These are phyloP conservation scores for Eidolon dupreanum DNA, from an alignment of 2,797 vertebrate species.

Conservation along the genomic window DNA sequence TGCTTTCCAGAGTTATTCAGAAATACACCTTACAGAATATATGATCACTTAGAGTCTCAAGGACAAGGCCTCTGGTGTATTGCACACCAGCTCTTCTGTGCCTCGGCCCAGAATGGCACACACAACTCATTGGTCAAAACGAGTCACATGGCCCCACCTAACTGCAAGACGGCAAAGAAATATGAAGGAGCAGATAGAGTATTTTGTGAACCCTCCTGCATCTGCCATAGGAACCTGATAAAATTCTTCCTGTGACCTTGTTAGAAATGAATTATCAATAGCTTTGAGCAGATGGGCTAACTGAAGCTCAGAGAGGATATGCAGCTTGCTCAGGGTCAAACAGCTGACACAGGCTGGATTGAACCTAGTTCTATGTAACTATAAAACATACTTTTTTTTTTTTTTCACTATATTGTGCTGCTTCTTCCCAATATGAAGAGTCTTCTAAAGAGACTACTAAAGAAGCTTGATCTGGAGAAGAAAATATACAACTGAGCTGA, in stretches of 20 bases:
- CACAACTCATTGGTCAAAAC: not conserved
- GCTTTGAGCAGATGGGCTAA: not conserved
- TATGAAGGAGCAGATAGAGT: not conserved
- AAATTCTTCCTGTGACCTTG: not conserved
- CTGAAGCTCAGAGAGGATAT: not conserved
- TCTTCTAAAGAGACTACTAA: not conserved
- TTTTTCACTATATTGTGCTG: not conserved
- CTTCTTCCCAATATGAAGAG: not conserved
- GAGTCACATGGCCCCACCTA: not conserved
- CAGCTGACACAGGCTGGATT: not conserved
- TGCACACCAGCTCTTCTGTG: not conserved
- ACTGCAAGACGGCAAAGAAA: not conserved
- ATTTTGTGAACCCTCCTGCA: not conserved
- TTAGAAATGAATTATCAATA: not conserved
- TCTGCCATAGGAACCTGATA: not conserved
- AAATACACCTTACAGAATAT: not conserved
- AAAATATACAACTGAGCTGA: not conserved
- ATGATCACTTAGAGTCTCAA: not conserved
- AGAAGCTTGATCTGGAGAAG: not conserved
- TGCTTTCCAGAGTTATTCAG: not conserved
- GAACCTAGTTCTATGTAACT: not conserved
- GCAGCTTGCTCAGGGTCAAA: not conserved
- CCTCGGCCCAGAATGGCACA: not conserved
- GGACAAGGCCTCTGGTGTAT: not conserved
- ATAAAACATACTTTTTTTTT: not conserved